Evolutionary conservation across 2,888 invertebrate genomes (phyloP), one percentile per base, ranked within the genome.

Genomic region (Lordiphosa fenestrarum): DNA sequence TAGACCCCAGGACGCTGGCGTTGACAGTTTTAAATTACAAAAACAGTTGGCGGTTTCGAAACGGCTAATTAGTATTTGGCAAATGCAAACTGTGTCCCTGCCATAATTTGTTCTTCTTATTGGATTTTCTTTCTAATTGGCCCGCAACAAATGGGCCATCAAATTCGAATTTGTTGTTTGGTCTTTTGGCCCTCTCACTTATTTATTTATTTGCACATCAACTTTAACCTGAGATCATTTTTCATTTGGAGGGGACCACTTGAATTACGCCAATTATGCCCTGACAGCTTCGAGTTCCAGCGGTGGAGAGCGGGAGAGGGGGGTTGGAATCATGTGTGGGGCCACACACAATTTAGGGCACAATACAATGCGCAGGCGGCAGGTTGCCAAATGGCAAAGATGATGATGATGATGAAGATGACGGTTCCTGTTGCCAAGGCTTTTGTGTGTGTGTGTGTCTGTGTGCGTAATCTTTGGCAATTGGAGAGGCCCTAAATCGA

Each of bases 11-110:
- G 52, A 25, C 37, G 56, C 70, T 83, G 75, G 12, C 71, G 86
- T 42, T 84, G 84, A 84, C 84, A 84, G 84, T 84, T 84, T 84
- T 70, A 86, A 84, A 78, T 84, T 84, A 81, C 86, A 70, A 80
- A 71, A 63, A 55, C 64, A 72, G 59, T 62, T 62, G 48, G 42
- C n/a, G 23, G 23, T 56, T 33, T 33, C 33, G 30, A 25, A 54
- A 55, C 49, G 54, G 53, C 81, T 82, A 76, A 76, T 82, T 76
- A 76, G 75, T 66, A 83, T 66, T 78, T 70, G 73, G 63, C 67
- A 73, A 73, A 61, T 66, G 73, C 73, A 64, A 59, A 59, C 52
- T 74, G 21, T 54, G 40, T 19, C 21, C 39, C 44, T 61, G 50
- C 55, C 83, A 67, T 75, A 78, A 75, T 61, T 73, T 61, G 44